Evolutionary conservation across 2,888 invertebrate genomes (phyloP), one percentile per base, ranked within the genome.

Genomic region (Drosophila prostipennis): DNA sequence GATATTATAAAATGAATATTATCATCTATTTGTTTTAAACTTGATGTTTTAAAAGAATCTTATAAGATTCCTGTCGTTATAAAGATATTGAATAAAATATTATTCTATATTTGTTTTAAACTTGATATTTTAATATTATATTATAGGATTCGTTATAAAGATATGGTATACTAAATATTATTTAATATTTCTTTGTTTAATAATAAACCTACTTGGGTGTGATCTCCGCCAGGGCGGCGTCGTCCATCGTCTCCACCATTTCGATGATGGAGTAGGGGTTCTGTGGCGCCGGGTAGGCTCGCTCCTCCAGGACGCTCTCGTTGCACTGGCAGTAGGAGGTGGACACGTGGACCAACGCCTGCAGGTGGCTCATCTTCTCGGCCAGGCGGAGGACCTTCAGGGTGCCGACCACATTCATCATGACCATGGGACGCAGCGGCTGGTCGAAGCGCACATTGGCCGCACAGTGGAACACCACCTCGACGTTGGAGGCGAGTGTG

Each of bases 241-340:
- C 95, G 45, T 95, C 94, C 93, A 96, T 94, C 92, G 95, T 95
- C 16, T 93, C 92, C 0, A 95, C 93, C 85, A 95, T 92, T 52
- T 95, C 93, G 65, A 96, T 93, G 14, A 97, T 93, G 51, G 94
- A 93, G 54, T 94, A 93, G 0, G 95, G 95, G 36, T 93, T 91
- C 77, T 94, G 93, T 11, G 92, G 92, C 0, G 96, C 93, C 0
- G 94, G 94, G 90, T 99, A 99, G 36, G 96, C 93, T 54, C 93
- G 94, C 91, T 99, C 98, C 80, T 97, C 96, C 16, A 98, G 89
- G 0, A 94, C 92, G 0, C 93, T 92, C 77, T 96, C 94, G 80
- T 97, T 96, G 89, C 98, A 97, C 89, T 98, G 97, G 78, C 98
- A 97, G 91, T 97, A 99, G 0, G 98, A 95, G 0, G 98, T 99